Percentiles rank a stretch among this genome's conserved stretches.
Conservation (phyloP, 2,888 invertebrate species). For the Tethea ocularis region DNA sequence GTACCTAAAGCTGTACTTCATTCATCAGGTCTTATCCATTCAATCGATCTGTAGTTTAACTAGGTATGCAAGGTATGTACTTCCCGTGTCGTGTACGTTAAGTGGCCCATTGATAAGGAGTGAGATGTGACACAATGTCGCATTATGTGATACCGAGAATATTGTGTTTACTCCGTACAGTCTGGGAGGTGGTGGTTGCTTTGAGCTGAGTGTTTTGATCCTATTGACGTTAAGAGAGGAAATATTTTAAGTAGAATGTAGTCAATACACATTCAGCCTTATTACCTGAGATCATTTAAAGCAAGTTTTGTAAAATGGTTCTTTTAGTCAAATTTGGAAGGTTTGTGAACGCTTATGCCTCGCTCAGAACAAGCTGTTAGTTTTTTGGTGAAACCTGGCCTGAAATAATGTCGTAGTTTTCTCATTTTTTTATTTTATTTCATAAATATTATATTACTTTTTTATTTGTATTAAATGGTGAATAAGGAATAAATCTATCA, state of each 20-base stretch:
- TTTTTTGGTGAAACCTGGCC: not conserved
- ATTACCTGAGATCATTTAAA: too few relatives aligned
- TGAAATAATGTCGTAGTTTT: not conserved
- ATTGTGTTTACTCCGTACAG: slow-evolving; percentile 36
- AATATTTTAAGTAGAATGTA: too few relatives aligned
- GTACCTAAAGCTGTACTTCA: not conserved
- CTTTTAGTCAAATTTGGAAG: too few relatives aligned
- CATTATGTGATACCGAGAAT: slow-evolving; percentile 49
- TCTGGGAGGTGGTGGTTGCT: slow-evolving; percentile 10
- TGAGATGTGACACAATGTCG: slow-evolving; percentile 45
- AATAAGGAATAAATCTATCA: slow-evolving; percentile 1
- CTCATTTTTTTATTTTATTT: too few relatives aligned
- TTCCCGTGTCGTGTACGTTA: slow-evolving; percentile 3
- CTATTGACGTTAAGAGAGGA: not conserved
- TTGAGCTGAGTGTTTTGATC: not conserved
- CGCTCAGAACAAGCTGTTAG: too few relatives aligned
- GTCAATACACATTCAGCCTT: too few relatives aligned
- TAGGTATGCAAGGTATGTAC: slow-evolving; percentile 5
- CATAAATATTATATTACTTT: not conserved
- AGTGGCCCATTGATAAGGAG: slow-evolving; percentile 36
- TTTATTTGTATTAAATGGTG: not conserved
- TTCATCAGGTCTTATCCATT: slow-evolving; percentile 1
- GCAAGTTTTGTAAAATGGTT: too few relatives aligned
- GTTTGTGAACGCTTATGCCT: too few relatives aligned
- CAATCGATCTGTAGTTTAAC: not conserved